These are phyloP conservation scores for Leucophora obtusa DNA, from an alignment of 2,888 invertebrate genomes.

Conservation along the genomic window DNA sequence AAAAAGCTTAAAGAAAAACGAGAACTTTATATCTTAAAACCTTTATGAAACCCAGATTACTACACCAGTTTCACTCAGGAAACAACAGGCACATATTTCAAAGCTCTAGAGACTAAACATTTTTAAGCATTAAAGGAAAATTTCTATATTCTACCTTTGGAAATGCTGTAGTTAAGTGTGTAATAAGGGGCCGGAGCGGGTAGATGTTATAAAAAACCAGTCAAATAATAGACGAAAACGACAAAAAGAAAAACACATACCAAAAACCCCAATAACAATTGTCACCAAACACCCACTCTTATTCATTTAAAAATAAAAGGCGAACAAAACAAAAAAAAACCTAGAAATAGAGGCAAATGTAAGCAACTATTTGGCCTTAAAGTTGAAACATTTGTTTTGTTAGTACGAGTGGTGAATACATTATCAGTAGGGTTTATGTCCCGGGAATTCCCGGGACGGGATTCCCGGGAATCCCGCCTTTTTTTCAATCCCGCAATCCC, in stretches of 20 bases:
- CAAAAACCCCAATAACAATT: slow-evolving; percentile 35
- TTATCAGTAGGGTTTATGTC: too few relatives aligned
- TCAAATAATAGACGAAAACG: slow-evolving; percentile 6
- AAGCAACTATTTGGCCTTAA: slow-evolving; percentile 47
- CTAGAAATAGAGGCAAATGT: slow-evolving; percentile 39
- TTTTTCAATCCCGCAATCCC: too few relatives aligned
- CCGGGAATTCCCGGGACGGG: too few relatives aligned
- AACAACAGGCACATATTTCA: too few relatives aligned
- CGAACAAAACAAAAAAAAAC: not conserved
- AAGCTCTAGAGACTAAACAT: too few relatives aligned
- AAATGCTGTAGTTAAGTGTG: not conserved
- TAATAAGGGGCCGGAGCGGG: not conserved
- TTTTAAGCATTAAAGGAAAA: too few relatives aligned
- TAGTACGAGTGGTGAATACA: slow-evolving; percentile 54
- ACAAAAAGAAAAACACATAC: not conserved
- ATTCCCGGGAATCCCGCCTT: too few relatives aligned
- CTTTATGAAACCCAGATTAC: too few relatives aligned
- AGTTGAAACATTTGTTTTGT: slow-evolving; percentile 31
- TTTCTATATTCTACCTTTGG: not conserved
- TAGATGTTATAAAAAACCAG: slow-evolving; percentile 1
- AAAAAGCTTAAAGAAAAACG: too few relatives aligned
- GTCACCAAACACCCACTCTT: slow-evolving; percentile 39
- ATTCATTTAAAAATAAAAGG: slow-evolving; percentile 12
- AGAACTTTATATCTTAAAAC: too few relatives aligned
- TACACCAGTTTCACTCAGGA: too few relatives aligned